Percentiles rank a stretch among this genome's conserved stretches.
Evolutionary conservation across 2,113 vertebrate genomes (phyloP).

Genomic region (Galeopterus variegatus): DNA sequence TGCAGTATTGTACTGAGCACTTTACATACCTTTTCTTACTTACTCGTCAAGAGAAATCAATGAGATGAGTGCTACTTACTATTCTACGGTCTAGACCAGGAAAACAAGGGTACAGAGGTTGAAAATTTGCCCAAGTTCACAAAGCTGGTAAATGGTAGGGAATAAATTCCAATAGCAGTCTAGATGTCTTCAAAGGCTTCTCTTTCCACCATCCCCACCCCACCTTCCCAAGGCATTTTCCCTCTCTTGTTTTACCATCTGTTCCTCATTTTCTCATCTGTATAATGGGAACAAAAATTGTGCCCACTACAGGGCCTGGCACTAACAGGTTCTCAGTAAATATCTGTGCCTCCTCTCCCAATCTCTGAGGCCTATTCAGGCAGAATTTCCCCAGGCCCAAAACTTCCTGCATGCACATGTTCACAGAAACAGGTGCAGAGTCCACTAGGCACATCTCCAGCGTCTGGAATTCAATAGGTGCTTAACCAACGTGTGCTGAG

Average conservation of each 20-base stretch:
- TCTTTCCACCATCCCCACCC: neutral
- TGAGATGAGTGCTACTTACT: neutral
- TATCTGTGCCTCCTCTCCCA: neutral
- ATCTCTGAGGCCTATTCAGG: conserved; percentile 16
- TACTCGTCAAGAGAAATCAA: neutral
- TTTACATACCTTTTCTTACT: neutral
- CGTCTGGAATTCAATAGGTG: neutral
- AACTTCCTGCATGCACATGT: neutral
- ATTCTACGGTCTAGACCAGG: neutral
- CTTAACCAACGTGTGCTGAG: neutral
- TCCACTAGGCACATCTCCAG: neutral
- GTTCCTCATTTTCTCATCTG: conserved; percentile 28
- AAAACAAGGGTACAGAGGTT: conserved; percentile 19
- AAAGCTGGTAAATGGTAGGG: neutral
- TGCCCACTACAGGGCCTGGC: neutral
- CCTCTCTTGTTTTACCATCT: neutral
- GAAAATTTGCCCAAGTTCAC: neutral
- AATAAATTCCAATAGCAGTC: neutral
- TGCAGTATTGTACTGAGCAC: neutral
- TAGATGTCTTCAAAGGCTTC: neutral
- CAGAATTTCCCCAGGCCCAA: neutral
- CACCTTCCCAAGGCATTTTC: neutral
- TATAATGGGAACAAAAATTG: conserved; percentile 19
- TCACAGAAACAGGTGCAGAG: conserved; percentile 55
- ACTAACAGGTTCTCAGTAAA: neutral